These are phyloP conservation scores for Hydractinia symbiolongicarpus DNA, from an alignment of 30 jellyfish, hydroid and myxozoan genomes.

Conservation along the genomic window DNA sequence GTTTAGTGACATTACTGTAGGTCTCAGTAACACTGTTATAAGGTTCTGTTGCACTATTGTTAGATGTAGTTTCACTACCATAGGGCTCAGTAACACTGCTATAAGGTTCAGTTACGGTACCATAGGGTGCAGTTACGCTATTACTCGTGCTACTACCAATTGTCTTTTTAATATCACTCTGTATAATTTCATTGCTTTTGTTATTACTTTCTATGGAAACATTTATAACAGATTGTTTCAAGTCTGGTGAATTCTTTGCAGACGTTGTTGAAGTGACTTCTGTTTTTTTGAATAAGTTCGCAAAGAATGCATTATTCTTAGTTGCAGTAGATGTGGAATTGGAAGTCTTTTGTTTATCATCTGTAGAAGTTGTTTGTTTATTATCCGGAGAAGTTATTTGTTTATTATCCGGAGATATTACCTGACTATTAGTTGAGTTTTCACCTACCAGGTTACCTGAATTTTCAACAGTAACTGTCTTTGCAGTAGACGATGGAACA, in stretches of 20 bases:
- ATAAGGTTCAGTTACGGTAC: constrained; percentile 17
- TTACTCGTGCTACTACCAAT: no score
- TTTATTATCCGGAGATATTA: neutral
- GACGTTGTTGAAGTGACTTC: no score
- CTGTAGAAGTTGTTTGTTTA: no score
- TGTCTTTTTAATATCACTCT: no score
- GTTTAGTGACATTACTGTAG: neutral
- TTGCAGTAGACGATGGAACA: neutral
- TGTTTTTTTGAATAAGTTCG: constrained; percentile 8
- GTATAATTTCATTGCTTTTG: no score
- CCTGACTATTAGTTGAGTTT: neutral
- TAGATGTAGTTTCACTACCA: neutral
- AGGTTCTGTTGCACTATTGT: constrained; percentile 16
- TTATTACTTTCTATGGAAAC: no score
- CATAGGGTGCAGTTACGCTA: neutral
- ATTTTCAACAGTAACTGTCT: neutral
- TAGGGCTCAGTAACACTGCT: constrained; percentile 21
- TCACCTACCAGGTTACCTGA: neutral
- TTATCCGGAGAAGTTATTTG: neutral
- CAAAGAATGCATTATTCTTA: neutral
- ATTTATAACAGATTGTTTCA: no score
- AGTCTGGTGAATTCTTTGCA: no score
- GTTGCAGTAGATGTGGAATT: no score
- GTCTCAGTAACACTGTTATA: neutral
- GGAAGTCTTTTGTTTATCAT: no score